Evolutionary conservation across 2,888 invertebrate species (phyloP), one percentile per base, ranked within the genome.

Genomic region (Leptura quadrifasciata): DNA sequence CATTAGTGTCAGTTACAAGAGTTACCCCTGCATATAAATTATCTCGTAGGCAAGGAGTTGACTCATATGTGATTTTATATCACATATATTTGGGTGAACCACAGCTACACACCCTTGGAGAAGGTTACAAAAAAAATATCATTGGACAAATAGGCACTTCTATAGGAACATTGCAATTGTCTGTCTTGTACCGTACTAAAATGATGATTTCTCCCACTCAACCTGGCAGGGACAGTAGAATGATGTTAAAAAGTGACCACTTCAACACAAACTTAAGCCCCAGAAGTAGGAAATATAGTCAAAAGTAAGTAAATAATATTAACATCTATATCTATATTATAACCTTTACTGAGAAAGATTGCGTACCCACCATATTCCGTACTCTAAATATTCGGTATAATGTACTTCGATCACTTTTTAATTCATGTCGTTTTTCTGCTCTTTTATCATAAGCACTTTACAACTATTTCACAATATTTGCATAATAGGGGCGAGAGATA

Each of bases 11-110:
- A 39, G 94, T 97, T 55, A 96, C 97, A 31, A 93, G 98, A 87
- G 95, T 96, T 77, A 96, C 97, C 57, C 98, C 98, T 6, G 97
- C 97, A 17, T 98, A 98, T 87, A 96, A 96, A 89, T 90, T 98
- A 79, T 96, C 97, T n/a, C 91, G 97, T 76, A 91, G 94, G 63
- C 98, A 98, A 89, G 94, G 95, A 68, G 93, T 94, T 10, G 97
- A 98, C 84, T 94, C 97, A 2, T 98, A 95, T 88, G 94, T 95
- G 80, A 95, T 98, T 81, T 96, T 95, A 87, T 98, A 98, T 89
- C 93, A 95, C 86, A 94, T 97, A 86, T 94, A 95, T 89, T 93
- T 95, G 84, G 96, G 95, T 35, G 93, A 94, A 84, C 96, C 96
- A 1, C 93, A 95, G 86, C 89, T 93, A 75, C 93, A 94, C 85